phyloP scores from a whole-genome alignment of 1,140 invertebrate species.

The Aradophagus sp. region DNA sequence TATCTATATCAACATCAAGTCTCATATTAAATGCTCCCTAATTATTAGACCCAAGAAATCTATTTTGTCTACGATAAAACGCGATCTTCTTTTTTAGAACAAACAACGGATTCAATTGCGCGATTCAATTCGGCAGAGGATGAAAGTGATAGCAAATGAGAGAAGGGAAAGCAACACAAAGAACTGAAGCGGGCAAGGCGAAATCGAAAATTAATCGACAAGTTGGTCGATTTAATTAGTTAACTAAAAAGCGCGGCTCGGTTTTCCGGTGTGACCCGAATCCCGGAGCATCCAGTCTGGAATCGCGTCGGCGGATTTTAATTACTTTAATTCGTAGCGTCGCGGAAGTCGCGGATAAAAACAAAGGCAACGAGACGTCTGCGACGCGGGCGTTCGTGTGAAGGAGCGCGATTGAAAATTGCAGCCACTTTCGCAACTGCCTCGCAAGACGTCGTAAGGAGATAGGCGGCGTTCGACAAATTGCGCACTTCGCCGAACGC shows the following conservation, averaged over 20 bases:
- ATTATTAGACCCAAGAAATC: too few species aligned
- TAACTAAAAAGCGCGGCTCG: too few species aligned
- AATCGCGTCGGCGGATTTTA: too few species aligned
- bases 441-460: constrained; percentile 38
- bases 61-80: too few species aligned
- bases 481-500: constrained; percentile 42
- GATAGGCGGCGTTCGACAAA: constrained; percentile 48
- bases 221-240: too few species aligned
- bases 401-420: constrained; percentile 51
- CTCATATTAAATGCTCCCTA: too few species aligned
- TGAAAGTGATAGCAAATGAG: neutral
- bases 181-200: too few species aligned
- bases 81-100: constrained; percentile 27
- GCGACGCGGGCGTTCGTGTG: constrained; percentile 42
- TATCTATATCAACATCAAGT: too few species aligned
- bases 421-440: constrained; percentile 51
- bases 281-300: too few species aligned
- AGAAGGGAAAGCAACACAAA: neutral
- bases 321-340: constrained; percentile 50
- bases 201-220: too few species aligned
- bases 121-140: constrained; percentile 16
- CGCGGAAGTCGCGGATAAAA: constrained; percentile 40
- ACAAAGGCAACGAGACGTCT: constrained; percentile 45
- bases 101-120: constrained; percentile 11
- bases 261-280: too few species aligned